Conservation (phyloP, 2,888 invertebrate genomes). For the Copidosoma aretas region DNA sequence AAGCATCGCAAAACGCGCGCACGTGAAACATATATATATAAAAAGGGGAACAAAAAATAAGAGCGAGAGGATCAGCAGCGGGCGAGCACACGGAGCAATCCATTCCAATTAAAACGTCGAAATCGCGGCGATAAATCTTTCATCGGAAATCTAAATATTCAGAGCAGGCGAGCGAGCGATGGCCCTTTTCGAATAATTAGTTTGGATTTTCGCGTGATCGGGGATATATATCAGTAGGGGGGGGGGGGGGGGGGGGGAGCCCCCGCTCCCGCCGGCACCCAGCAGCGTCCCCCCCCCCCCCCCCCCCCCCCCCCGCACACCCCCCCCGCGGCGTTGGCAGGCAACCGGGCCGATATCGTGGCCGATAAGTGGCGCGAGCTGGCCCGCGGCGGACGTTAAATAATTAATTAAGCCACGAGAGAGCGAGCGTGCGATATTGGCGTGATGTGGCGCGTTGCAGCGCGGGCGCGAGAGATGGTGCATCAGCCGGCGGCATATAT, state of each 20-base stretch:
- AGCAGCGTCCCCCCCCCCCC: not conserved
- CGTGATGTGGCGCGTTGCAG: too few species aligned
- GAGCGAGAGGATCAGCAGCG: too few species aligned
- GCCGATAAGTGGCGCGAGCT: constrained; percentile 43
- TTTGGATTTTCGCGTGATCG: constrained; percentile 44
- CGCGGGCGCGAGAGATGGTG: constrained; percentile 19
- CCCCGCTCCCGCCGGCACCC: not conserved
- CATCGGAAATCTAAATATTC: constrained; percentile 43
- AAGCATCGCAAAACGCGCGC: too few species aligned
- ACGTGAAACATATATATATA: too few species aligned
- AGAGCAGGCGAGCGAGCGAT: constrained; percentile 32
- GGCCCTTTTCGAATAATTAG: constrained; percentile 45
- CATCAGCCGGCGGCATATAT: constrained; percentile 3
- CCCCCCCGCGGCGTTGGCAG: constrained; percentile 15
- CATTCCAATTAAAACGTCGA: constrained; percentile 41
- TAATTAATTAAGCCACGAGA: constrained; percentile 53
- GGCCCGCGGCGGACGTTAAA: constrained; percentile 47
- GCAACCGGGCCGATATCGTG: constrained; percentile 45
- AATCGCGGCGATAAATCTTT: constrained; percentile 41
- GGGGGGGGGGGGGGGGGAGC: not conserved
- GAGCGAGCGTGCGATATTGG: too few species aligned
- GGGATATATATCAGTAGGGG: constrained; percentile 45
- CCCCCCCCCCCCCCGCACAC: not conserved
- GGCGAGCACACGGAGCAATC: constrained; percentile 5
- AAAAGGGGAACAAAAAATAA: too few species aligned